phyloP scores from a whole-genome alignment of 2,113 vertebrate genomes.

The Elephantulus edwardii region DNA sequence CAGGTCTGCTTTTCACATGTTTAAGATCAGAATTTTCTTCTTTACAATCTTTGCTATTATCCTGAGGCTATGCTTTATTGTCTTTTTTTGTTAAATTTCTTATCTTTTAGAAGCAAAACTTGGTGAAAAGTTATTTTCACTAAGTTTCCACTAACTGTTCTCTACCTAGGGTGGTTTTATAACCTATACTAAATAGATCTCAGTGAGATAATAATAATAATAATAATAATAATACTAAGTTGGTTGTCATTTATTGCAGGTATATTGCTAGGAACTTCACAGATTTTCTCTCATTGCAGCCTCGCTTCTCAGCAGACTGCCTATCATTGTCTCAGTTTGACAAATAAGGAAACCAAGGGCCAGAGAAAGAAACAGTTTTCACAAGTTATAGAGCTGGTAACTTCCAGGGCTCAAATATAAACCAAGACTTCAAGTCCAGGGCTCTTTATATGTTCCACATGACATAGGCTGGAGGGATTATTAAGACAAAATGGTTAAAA shows the following conservation, averaged over 20 bases:
- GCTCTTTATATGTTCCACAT: not conserved
- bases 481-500: not conserved
- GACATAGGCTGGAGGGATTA: not conserved
- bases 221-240: not conserved
- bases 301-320: not conserved
- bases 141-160: conserved; percentile 6
- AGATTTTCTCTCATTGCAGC: not conserved
- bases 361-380: not conserved
- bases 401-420: not conserved
- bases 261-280: not conserved
- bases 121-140: conserved; percentile 7
- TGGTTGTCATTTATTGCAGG: not conserved
- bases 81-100: conserved; percentile 5
- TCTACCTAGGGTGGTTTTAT: not conserved
- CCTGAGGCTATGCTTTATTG: not conserved
- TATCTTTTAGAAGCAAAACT: conserved; percentile 18
- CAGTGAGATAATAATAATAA: not conserved
- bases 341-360: conserved; percentile 17
- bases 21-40: not conserved
- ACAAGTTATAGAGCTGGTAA: not conserved
- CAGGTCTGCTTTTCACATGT: not conserved
- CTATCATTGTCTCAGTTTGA: not conserved
- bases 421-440: conserved; percentile 8
- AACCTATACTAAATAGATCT: not conserved
- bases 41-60: not conserved